A percentile compares a stretch with the other conserved stretches of the same genome.
These are phyloP conservation scores for Leptosomus discolor DNA, from an alignment of 2,113 vertebrate species.

Conservation along the genomic window DNA sequence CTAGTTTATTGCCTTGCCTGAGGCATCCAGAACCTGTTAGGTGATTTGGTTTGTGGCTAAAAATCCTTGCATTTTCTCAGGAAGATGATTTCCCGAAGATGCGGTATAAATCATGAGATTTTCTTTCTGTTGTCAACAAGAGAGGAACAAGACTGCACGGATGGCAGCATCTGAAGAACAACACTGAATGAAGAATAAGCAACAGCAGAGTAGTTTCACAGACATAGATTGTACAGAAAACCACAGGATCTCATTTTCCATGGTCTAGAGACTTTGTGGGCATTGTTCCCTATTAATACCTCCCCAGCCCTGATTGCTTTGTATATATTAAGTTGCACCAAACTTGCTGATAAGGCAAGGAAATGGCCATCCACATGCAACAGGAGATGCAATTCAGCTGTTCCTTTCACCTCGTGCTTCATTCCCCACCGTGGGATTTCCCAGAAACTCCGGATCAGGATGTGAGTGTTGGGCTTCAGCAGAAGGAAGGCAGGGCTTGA, in stretches of 20 bases:
- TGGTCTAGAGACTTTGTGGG: background rate
- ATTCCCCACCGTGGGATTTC: background rate
- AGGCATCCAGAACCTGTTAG: conserved; percentile 54
- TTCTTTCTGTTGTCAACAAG: background rate
- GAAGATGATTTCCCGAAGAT: background rate
- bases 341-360: background rate
- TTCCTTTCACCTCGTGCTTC: background rate
- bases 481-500: background rate
- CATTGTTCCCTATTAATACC: background rate
- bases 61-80: conserved; percentile 64
- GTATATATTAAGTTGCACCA: background rate
- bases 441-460: background rate
- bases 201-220: background rate
- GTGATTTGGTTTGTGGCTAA: conserved; percentile 42
- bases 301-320: background rate
- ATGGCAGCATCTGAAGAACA: background rate
- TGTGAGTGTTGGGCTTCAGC: background rate
- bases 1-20: conserved; percentile 29
- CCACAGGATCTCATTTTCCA: background rate
- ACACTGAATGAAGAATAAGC: background rate
- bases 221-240: background rate
- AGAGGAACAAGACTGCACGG: background rate
- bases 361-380: background rate
- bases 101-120: background rate
- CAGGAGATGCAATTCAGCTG: accelerated